These are phyloP conservation scores for Crypturellus tataupa DNA, from an alignment of 2,797 vertebrate genomes.

Conservation along the genomic window DNA sequence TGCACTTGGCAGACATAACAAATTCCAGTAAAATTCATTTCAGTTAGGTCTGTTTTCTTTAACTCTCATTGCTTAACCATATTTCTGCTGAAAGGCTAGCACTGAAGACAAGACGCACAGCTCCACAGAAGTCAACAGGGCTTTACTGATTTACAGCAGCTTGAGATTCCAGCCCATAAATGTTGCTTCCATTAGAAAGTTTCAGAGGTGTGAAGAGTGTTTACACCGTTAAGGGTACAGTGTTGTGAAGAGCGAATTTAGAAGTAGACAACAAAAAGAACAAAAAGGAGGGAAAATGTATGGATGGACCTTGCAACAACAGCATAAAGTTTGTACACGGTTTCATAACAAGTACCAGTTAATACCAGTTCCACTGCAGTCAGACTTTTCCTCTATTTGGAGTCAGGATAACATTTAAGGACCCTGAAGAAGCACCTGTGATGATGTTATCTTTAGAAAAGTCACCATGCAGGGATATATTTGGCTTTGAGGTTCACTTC, in stretches of 20 bases:
- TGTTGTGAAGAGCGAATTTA: not conserved
- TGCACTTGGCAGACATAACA: constrained; percentile 26
- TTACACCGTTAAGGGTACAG: not conserved
- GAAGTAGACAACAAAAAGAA: not conserved
- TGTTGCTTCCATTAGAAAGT: constrained; percentile 50
- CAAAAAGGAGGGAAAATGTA: not conserved
- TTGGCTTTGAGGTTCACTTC: not conserved
- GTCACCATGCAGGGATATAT: not conserved
- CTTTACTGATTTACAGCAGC: constrained; percentile 12
- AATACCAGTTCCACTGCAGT: not conserved
- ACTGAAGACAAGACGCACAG: not conserved
- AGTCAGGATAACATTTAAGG: not conserved
- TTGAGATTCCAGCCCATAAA: constrained; percentile 24
- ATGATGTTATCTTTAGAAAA: not conserved
- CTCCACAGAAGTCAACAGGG: not conserved
- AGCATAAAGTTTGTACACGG: not conserved
- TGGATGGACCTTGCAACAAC: not conserved
- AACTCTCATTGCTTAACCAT: not conserved
- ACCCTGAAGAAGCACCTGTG: not conserved
- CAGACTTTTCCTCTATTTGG: not conserved
- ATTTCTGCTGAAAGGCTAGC: constrained; percentile 45
- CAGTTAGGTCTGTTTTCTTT: not conserved
- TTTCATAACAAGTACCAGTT: not conserved
- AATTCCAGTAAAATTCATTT: constrained; percentile 37
- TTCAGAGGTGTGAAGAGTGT: constrained; percentile 21